These are phyloP conservation scores for Alouatta caraya DNA, from an alignment of 2,797 vertebrate species.

Conservation along the genomic window DNA sequence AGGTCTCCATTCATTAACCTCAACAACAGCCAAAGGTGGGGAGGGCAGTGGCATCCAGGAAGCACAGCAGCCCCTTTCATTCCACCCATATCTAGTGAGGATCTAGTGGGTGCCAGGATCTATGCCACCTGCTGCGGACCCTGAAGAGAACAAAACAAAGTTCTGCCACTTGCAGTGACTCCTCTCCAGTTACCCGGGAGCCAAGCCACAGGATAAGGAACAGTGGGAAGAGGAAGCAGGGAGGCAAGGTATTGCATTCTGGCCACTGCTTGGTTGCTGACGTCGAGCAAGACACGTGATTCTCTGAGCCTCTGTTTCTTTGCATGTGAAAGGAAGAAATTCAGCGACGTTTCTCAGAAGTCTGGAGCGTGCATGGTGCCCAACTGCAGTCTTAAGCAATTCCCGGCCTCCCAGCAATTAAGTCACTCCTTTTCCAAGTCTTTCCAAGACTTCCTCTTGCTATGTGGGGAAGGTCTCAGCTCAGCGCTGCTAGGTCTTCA, in stretches of 20 bases:
- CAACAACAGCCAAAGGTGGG: not conserved
- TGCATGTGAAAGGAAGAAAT: not conserved
- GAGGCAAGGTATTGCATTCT: not conserved
- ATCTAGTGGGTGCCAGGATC: not conserved
- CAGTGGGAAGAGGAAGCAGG: too few species aligned
- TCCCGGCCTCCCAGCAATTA: not conserved
- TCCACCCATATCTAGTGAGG: fast-evolving
- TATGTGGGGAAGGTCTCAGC: not conserved
- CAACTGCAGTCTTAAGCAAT: not conserved
- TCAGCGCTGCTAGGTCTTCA: not conserved
- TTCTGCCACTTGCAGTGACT: fast-evolving
- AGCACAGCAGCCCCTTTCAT: not conserved
- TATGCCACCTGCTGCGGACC: not conserved
- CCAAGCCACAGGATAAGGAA: not conserved
- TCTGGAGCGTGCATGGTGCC: not conserved
- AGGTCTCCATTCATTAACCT: not conserved
- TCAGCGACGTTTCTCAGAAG: not conserved
- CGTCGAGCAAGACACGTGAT: not conserved
- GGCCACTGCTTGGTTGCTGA: not conserved
- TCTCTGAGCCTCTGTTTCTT: not conserved
- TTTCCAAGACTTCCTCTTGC: not conserved
- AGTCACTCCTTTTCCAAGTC: not conserved
- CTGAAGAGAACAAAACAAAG: not conserved
- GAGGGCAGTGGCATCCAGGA: not conserved
- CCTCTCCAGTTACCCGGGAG: not conserved